Percentiles rank a stretch among this genome's conserved stretches.
Conservation (phyloP, 2,797 vertebrate species). For the Eulemur mongoz region DNA sequence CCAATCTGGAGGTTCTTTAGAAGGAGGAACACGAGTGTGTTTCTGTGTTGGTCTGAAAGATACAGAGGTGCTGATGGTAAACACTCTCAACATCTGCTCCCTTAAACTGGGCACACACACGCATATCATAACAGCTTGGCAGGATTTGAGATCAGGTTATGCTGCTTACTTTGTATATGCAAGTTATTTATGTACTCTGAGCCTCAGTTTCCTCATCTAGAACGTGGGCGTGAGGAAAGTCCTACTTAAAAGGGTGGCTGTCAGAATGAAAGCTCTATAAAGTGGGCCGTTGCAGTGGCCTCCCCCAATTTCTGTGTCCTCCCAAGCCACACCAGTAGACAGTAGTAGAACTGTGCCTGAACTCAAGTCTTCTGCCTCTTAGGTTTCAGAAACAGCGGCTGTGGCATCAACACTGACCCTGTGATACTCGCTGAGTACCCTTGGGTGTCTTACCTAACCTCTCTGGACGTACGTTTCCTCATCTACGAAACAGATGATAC, state of each 20-base stretch:
- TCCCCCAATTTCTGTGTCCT: neutral
- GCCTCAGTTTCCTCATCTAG: neutral
- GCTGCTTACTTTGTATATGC: fast-evolving
- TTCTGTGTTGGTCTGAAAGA: neutral
- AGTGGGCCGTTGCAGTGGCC: neutral
- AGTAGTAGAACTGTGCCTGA: neutral
- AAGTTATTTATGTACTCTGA: neutral
- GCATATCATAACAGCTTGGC: neutral
- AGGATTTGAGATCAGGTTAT: neutral
- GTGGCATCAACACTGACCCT: neutral
- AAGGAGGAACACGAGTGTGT: neutral
- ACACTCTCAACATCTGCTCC: neutral
- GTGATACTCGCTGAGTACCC: neutral
- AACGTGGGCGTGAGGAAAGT: neutral
- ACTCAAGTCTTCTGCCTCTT: neutral
- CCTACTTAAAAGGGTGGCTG: neutral
- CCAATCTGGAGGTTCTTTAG: neutral
- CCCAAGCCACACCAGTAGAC: neutral
- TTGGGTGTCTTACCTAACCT: neutral
- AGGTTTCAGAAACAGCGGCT: neutral
- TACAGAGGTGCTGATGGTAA: neutral
- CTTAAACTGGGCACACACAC: neutral
- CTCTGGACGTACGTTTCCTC: neutral
- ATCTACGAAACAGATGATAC: neutral
- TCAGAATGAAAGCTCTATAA: neutral